phyloP scores from a whole-genome alignment of 1,140 invertebrate species.

The Drosophila pachea region DNA sequence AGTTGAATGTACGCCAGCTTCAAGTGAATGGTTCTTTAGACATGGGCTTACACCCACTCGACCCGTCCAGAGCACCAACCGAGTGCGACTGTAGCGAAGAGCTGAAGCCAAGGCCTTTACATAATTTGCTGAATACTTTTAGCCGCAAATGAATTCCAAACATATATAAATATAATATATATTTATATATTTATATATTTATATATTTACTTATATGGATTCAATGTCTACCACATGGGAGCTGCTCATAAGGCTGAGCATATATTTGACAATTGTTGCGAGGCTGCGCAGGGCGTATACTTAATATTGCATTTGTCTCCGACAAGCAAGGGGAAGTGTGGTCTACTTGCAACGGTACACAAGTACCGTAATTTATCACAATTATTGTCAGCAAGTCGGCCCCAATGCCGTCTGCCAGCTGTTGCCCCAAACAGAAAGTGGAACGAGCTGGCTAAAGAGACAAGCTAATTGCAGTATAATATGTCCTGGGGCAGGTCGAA shows the following conservation, averaged over 20 bases:
- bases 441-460: no score
- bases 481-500: no score
- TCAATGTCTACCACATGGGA: conserved; percentile 7
- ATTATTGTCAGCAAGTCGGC: conserved; percentile 53
- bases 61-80: conserved; percentile 13
- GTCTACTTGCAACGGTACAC: conserved; percentile 20
- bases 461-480: conserved; percentile 1
- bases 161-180: conserved; percentile 1
- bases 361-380: conserved; percentile 58
- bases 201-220: background rate
- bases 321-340: conserved; percentile 13
- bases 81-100: background rate
- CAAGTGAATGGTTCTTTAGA: conserved; percentile 22
- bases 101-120: conserved; percentile 1
- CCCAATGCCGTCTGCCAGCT: conserved; percentile 7
- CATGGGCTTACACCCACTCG: conserved; percentile 40
- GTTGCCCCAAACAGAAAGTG: background rate
- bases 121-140: conserved; percentile 36
- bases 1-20: conserved; percentile 52
- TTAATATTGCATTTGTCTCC: conserved; percentile 36
- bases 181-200: background rate
- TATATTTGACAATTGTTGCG: conserved; percentile 10
- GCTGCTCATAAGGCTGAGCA: background rate
- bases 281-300: conserved; percentile 28
- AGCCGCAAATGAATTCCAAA: background rate